A percentile compares a stretch with the other conserved stretches of the same genome.
Conservation (phyloP, 2,113 vertebrate genomes). For the Sphyrna mokarran region DNA sequence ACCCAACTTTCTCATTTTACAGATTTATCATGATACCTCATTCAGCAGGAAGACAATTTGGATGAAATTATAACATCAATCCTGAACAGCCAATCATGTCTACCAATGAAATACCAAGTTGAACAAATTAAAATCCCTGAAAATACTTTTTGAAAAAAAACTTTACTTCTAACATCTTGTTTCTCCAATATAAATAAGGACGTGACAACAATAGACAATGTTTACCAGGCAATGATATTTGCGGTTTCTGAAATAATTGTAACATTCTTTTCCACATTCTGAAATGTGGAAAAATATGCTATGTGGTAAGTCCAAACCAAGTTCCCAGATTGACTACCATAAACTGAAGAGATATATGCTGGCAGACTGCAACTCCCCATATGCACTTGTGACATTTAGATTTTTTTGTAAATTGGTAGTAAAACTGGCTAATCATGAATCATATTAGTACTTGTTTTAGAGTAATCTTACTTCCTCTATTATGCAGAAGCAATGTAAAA, state of each 20-base stretch:
- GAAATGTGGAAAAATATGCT: neutral
- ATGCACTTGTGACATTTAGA: neutral
- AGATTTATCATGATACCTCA: neutral
- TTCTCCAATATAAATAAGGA: neutral
- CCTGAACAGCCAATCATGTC: neutral
- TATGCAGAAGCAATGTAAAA: neutral
- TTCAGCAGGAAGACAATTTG: neutral
- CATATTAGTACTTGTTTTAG: neutral
- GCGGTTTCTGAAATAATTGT: neutral
- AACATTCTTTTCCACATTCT: neutral
- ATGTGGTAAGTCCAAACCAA: neutral
- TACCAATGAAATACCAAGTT: neutral
- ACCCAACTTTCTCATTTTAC: neutral
- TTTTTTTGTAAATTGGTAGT: neutral
- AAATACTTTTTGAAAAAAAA: neutral
- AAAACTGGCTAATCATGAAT: neutral
- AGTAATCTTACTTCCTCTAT: neutral
- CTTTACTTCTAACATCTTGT: neutral
- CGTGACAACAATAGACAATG: neutral
- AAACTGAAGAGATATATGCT: neutral
- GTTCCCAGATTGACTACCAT: neutral
- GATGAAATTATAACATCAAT: neutral
- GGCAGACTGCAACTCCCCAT: neutral
- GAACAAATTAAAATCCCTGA: neutral
- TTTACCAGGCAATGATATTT: neutral